Evolutionary conservation across 2,888 invertebrate species (phyloP).

Genomic region (Pristionchus mayeri): DNA sequence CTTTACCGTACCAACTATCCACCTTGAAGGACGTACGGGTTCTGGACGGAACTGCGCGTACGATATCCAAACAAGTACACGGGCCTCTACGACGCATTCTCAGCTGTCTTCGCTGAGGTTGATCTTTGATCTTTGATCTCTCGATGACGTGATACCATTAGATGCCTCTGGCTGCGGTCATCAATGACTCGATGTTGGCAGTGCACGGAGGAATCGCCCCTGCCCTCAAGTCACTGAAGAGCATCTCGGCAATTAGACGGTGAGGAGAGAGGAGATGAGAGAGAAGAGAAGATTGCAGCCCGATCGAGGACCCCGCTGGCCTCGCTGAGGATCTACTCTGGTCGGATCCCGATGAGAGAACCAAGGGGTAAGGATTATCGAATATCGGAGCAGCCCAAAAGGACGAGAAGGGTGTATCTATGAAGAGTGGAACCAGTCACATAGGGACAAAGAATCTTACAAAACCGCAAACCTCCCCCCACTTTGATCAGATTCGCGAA

Average conservation of each 20-base stretch:
- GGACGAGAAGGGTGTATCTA: no score
- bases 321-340: constrained; percentile 61
- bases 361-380: not conserved
- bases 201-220: constrained; percentile 60
- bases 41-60: constrained; percentile 59
- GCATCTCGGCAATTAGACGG: constrained; percentile 59
- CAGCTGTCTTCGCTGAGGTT: constrained; percentile 29
- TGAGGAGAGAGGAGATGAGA: not conserved
- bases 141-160: not conserved
- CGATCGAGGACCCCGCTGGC: constrained; percentile 22
- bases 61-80: constrained; percentile 54
- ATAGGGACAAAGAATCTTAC: no score
- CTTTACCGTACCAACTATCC: not conserved
- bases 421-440: no score
- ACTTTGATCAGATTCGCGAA: not conserved
- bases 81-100: constrained; percentile 17
- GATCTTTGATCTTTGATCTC: not conserved
- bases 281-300: not conserved
- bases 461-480: no score
- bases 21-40: constrained; percentile 61
- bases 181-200: constrained; percentile 60
- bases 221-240: constrained; percentile 58
- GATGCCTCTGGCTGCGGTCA: constrained; percentile 62
- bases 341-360: constrained; percentile 56
- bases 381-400: no score